Evolutionary conservation across 2,113 vertebrate genomes (phyloP).

Genomic region (western clawed frog (Xenopus tropicalis)): DNA sequence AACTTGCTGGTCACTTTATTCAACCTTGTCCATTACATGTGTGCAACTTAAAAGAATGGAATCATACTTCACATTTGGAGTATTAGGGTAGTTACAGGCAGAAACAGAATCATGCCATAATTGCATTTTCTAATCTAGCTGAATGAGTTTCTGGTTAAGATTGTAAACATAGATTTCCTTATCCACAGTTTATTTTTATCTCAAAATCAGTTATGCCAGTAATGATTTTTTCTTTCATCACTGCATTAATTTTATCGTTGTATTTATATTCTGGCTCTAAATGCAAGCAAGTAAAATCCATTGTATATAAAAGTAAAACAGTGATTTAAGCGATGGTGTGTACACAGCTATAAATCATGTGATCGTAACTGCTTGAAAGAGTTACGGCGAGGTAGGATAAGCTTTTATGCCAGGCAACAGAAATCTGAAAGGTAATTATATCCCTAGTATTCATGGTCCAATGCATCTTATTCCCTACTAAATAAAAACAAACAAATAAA

Average conservation of each 20-base stretch:
- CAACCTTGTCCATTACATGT: no score
- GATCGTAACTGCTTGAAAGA: background rate
- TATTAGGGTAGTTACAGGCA: no score
- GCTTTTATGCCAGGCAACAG: background rate
- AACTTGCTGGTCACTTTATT: no score
- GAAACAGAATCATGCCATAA: no score
- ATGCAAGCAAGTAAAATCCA: background rate
- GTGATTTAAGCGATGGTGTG: background rate
- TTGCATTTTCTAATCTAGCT: no score
- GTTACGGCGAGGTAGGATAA: background rate
- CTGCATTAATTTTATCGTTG: no score
- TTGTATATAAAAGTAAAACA: constrained; percentile 2
- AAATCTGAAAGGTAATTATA: constrained; percentile 11
- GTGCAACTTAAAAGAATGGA: no score
- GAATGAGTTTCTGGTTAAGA: background rate
- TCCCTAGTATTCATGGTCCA: constrained; percentile 1
- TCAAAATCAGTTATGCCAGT: background rate
- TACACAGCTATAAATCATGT: background rate
- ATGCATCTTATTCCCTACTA: background rate
- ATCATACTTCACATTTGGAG: no score
- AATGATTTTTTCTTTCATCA: constrained; percentile 1
- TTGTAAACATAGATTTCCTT: background rate
- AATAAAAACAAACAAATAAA: constrained; percentile 4
- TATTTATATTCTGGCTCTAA: background rate
- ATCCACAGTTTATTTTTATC: background rate